Evolutionary conservation across 2,888 invertebrate species (phyloP).

Genomic region (Electrophaes corylata): DNA sequence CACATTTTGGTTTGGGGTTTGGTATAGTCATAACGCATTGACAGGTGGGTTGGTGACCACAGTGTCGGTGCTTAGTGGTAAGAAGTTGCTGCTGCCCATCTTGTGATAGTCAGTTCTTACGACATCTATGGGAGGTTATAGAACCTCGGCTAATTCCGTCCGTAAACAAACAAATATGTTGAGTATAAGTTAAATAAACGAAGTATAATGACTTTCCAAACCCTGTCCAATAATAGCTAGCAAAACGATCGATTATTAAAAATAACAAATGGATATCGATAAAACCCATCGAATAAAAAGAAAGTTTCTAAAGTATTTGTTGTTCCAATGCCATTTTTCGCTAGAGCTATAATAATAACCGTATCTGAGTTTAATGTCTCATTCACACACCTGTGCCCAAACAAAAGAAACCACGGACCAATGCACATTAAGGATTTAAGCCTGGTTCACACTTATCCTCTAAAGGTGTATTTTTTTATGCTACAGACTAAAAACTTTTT

Average conservation of each 20-base stretch:
- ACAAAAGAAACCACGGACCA: slow-evolving; percentile 28
- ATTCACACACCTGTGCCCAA: slow-evolving; percentile 35
- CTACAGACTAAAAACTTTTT: neutral
- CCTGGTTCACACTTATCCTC: slow-evolving; percentile 15
- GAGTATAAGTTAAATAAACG: neutral
- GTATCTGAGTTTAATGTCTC: slow-evolving; percentile 35
- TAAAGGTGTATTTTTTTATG: neutral
- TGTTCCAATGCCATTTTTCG: slow-evolving; percentile 20
- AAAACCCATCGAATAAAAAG: slow-evolving; percentile 25
- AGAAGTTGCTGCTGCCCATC: too few species aligned
- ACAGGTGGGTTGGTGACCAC: too few species aligned
- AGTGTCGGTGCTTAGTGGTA: too few species aligned
- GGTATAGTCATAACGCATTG: too few species aligned
- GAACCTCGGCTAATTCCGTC: too few species aligned
- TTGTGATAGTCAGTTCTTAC: too few species aligned
- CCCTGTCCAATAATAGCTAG: neutral
- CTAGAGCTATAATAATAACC: slow-evolving; percentile 32
- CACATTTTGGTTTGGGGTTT: too few species aligned
- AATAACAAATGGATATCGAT: slow-evolving; percentile 23
- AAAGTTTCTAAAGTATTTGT: slow-evolving; percentile 21
- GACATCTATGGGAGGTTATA: too few species aligned
- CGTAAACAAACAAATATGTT: neutral
- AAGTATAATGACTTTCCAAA: neutral
- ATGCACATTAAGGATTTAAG: slow-evolving; percentile 22
- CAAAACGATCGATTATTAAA: slow-evolving; percentile 13